Base-by-base conservation (phyloP, 2,888 invertebrate genomes). In the Cephus pygmeus region DNA sequence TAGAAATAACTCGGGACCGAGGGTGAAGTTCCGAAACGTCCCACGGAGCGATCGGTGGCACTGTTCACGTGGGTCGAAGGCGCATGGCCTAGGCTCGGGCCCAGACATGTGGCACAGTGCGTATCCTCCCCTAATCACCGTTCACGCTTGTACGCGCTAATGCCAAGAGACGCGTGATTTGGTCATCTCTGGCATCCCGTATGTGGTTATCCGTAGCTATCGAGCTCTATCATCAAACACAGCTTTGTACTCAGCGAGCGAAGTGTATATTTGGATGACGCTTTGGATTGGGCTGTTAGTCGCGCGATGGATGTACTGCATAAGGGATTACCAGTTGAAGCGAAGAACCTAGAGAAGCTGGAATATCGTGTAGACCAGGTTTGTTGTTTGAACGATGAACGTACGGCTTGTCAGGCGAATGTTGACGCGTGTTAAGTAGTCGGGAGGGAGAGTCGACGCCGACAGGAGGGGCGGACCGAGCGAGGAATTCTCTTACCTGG, bases 81-180 rank as follows among this genome's bases (percentile, higher is more conserved):
- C 40, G 15, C 40, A 40, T 15, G 40, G 40, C 4, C 40, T 40
- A 40, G 56, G 56, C 71, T 34, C 1, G 77, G 78, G 79, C 71
- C 75, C 76, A 35, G 76, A 56, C 56, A 56, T 73, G 69, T 75
- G 31, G 34, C 75, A 69, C 69, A 79, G 75, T 76, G 74, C 79
- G 69, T 23, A 77, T 34, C 77, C 36, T 30, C 71, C 73, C 69
- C 76, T 74, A 81, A 77, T 77, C 82, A 79, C 71, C 73, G 76
- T 87, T 87, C 83, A 85, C 83, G 85, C 84, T 83, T 83, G 81
- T 83, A 82, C 83, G 80, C 78, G 73, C 83, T 84, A 82, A 87
- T 83, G 81, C 77, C 75, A 78, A 73, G 76, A 79, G 86, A 85
- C 84, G 81, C 82, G 56, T 81, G 80, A 81, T 80, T 83, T 74